Evolutionary conservation across 2,888 invertebrate genomes (phyloP).

Genomic region (Laspeyria flexula): DNA sequence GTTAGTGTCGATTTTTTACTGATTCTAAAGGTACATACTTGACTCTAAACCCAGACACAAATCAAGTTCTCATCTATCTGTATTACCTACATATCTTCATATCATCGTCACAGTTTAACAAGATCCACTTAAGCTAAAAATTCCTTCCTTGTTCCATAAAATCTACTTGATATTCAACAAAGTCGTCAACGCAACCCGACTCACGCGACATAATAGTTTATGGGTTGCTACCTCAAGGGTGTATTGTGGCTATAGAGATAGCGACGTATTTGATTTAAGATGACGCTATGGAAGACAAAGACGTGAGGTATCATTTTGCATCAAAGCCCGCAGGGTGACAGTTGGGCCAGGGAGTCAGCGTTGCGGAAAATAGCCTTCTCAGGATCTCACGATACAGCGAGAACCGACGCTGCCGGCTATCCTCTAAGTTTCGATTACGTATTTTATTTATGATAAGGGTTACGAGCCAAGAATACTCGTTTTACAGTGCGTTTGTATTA

Average conservation of each 20-base stretch:
- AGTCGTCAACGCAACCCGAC: constrained; percentile 2
- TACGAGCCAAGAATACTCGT: constrained; percentile 21
- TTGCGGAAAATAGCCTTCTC: constrained; percentile 63
- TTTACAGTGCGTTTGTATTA: constrained; percentile 6
- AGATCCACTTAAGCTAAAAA: background rate
- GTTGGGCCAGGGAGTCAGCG: constrained; percentile 48
- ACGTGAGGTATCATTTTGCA: constrained; percentile 55
- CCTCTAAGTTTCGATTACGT: constrained; percentile 32
- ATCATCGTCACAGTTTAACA: too few relatives aligned
- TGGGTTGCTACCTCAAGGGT: constrained; percentile 14
- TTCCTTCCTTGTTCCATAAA: background rate
- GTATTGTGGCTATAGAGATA: constrained; percentile 21
- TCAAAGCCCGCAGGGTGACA: constrained; percentile 49
- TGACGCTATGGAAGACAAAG: constrained; percentile 40
- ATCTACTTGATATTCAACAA: background rate
- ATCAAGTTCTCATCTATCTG: background rate
- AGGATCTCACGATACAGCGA: constrained; percentile 40
- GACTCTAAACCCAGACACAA: too few relatives aligned
- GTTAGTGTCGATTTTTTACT: too few relatives aligned
- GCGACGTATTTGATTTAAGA: constrained; percentile 48
- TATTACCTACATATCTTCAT: background rate
- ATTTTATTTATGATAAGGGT: constrained; percentile 30
- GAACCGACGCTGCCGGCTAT: constrained; percentile 20
- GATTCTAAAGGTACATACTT: too few relatives aligned
- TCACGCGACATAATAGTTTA: constrained; percentile 18